Evolutionary conservation across 2,888 invertebrate species (phyloP), one percentile per base, ranked within the genome.

Genomic region (Acronicta aceris): DNA sequence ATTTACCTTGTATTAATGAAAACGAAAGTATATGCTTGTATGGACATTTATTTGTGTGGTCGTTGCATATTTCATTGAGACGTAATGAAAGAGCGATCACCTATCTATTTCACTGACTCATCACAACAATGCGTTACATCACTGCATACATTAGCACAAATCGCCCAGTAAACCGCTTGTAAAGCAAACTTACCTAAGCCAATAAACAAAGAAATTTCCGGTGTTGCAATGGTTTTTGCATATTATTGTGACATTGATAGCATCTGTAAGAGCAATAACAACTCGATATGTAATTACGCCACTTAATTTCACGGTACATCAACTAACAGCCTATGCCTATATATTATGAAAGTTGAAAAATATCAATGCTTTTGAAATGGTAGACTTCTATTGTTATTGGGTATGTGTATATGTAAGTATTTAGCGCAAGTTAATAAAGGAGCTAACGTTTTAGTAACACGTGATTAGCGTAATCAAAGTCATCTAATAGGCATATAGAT

Each of bases 91-190:
- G 63, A 49, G 9, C 55, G 72, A 79, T 78, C 66, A 66, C 45
- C 55, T 72, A 63, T 59, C 53, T 7, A 73, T 71, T 73, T 61
- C 46, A 51, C 70, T 77, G 79, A 84, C 45, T 83, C 83, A 82
- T 81, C 82, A 85, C 59, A 83, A 83, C 72, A 82, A 61, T 66
- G 8, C 10, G 69, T 83, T 86, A 70, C 78, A 65, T 83, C 81
- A 84, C 49, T 49, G 73, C 76, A 67, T 71, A 69, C 78, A 79
- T 81, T 77, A 81, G 59, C 67, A 63, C 71, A 76, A 67, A 65
- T 70, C 53, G 58, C 52, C 61, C 40, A 62, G 61, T 68, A 48
- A 67, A 75, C 73, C 73, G 68, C 74, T 81, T 64, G 71, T 74
- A 71, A 55, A 53, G 27, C n/a, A 51, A 21, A 21, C 21, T 53